Evolutionary conservation across 2,888 invertebrate species (phyloP).

Genomic region (Lasioglossum figueresi): DNA sequence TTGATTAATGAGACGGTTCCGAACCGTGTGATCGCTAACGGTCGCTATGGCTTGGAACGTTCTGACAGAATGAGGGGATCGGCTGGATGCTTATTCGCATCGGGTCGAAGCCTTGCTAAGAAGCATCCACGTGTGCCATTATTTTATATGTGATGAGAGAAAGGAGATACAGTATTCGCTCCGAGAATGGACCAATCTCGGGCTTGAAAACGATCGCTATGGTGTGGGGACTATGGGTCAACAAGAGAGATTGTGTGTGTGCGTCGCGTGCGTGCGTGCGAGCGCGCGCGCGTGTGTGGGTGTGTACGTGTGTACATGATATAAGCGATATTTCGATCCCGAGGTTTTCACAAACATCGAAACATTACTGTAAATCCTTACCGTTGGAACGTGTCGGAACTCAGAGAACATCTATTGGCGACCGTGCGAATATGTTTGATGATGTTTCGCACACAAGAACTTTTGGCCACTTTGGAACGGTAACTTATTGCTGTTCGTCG

Average conservation of each 20-base stretch:
- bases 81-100: background rate
- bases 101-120: background rate
- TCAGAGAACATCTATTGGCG: background rate
- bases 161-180: background rate
- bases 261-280: no score
- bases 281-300: no score
- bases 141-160: constrained; percentile 6
- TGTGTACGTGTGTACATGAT: background rate
- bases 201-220: background rate
- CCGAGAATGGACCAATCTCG: background rate
- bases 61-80: background rate
- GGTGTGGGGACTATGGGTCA: background rate
- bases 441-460: background rate
- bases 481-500: background rate
- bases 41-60: background rate
- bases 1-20: background rate
- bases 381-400: background rate
- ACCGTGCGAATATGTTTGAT: constrained; percentile 2
- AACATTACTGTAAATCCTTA: background rate
- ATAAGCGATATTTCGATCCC: background rate
- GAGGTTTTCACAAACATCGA: background rate
- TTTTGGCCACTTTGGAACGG: background rate
- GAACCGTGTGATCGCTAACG: background rate
- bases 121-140: constrained; percentile 47
- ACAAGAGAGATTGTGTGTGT: background rate